phyloP scores from a whole-genome alignment of 2,888 invertebrate species.

The Nephrocerus scutellatus region DNA sequence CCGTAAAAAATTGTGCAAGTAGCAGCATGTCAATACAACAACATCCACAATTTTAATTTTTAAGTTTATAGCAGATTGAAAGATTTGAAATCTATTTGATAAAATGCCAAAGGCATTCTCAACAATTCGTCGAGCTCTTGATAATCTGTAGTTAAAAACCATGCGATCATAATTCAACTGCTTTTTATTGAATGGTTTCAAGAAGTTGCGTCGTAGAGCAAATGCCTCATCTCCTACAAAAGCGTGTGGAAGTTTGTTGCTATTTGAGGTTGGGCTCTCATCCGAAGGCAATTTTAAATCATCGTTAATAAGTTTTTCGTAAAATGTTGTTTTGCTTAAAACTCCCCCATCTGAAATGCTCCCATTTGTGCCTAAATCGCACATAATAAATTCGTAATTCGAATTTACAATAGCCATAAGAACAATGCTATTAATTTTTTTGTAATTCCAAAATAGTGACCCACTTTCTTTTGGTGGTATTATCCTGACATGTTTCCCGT shows the following conservation, averaged over 20 bases:
- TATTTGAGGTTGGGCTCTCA: constrained; percentile 3
- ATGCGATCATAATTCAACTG: constrained; percentile 5
- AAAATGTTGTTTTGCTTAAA: constrained; percentile 5
- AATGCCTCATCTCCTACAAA: constrained; percentile 6
- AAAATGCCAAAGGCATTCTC: too few species aligned
- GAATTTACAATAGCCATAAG: constrained; percentile 5
- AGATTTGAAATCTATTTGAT: constrained; percentile 4
- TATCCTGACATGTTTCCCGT: constrained; percentile 6
- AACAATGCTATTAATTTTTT: constrained; percentile 3
- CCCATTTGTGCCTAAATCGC: constrained; percentile 6
- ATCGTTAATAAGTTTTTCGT: constrained; percentile 3
- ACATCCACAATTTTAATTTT: constrained; percentile 5
- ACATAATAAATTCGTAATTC: constrained; percentile 7
- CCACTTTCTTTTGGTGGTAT: constrained; percentile 6
- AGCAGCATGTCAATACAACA: neutral
- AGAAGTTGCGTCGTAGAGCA: constrained; percentile 1
- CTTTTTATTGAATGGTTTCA: constrained; percentile 7
- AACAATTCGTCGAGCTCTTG: constrained; percentile 7
- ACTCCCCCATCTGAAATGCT: constrained; percentile 6
- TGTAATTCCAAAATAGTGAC: constrained; percentile 4
- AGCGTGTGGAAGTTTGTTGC: constrained; percentile 6
- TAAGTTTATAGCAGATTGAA: constrained; percentile 1
- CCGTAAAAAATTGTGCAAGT: constrained; percentile 4
- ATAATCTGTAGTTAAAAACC: constrained; percentile 8
- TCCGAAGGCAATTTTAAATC: constrained; percentile 7